Evolutionary conservation across 2,888 invertebrate species (phyloP), one percentile per base, ranked within the genome.

Genomic region (Pecten maximus): DNA sequence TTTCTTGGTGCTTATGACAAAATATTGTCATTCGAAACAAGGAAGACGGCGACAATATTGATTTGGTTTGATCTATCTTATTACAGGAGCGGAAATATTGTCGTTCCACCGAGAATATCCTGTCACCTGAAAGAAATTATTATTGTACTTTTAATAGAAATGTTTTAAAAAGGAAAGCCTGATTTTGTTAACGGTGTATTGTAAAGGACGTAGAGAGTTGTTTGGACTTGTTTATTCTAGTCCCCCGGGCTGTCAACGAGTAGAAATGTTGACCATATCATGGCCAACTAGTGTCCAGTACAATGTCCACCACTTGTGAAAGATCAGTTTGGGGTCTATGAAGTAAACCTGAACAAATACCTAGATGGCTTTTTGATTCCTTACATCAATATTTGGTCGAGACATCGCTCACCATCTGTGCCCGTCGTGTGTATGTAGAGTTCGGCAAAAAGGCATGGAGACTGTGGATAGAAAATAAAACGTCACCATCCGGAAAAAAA

Each of bases 141-240:
- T 74, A 74, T 74, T 74, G 10, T 35, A 74, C 74, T 74, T 74
- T 74, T 74, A 74, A 74, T 35, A 74, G 74, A 74, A 74, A 28
- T 74, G 74, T 74, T 35, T 19, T 74, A 74, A 74, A 74, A 74
- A 74, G 74, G 35, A 74, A 74, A 74, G 35, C 35, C 23, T 35
- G 74, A 8, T 15, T 74, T 74, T 23, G 35, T 74, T 28, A 74
- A 28, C 35, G 6, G 74, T 74, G 74, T 28, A 74, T 74, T 74
- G 74, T 74, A 15, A 35, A 28, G 6, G 74, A 10, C 74, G 10
- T 16, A 12, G 35, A 35, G 35, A 35, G 6, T 74, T 74, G 74
- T 74, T 74, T 74, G 74, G 28, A 74, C 74, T 74, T 74, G 74
- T 74, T 35, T 28, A 74, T 74, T 28, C 15, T 74, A 74, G 74